Conservation (phyloP, 1,140 invertebrate genomes). For the Acromyrmex echinatior region DNA sequence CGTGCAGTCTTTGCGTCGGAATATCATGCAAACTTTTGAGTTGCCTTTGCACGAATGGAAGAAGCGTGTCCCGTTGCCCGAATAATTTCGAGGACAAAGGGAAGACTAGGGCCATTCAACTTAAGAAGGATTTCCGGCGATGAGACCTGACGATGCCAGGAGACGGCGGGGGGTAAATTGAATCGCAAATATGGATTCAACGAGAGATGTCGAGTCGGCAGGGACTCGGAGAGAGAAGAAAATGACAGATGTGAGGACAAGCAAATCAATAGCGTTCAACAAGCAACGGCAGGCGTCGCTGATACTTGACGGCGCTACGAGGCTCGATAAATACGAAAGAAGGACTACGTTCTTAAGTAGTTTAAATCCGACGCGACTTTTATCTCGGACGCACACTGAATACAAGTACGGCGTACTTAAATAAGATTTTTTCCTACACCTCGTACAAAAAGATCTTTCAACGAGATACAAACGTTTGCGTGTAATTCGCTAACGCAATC, state of each 20-base stretch:
- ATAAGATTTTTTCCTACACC: not conserved
- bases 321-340: conserved; percentile 21
- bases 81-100: conserved; percentile 61
- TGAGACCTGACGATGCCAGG: conserved; percentile 6
- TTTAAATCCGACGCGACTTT: not conserved
- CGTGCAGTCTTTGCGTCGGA: not conserved
- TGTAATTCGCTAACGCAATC: not conserved
- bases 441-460: not conserved
- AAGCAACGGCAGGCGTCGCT: not conserved
- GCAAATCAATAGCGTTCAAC: conserved; percentile 51
- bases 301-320: conserved; percentile 37
- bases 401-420: not conserved
- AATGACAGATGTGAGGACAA: conserved; percentile 59
- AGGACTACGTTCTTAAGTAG: not conserved
- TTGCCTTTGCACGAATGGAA: not conserved
- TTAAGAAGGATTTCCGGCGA: conserved; percentile 60
- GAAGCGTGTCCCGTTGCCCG: not conserved
- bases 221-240: conserved; percentile 42
- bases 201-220: conserved; percentile 11
- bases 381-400: not conserved
- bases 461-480: not conserved
- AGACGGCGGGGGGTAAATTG: conserved; percentile 61
- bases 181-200: conserved; percentile 69
- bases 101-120: conserved; percentile 44
- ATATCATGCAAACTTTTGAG: not conserved